Percentiles rank a stretch among this genome's conserved stretches.
These are phyloP conservation scores for Argya squamiceps DNA, from an alignment of 2,797 vertebrate species.

Conservation along the genomic window DNA sequence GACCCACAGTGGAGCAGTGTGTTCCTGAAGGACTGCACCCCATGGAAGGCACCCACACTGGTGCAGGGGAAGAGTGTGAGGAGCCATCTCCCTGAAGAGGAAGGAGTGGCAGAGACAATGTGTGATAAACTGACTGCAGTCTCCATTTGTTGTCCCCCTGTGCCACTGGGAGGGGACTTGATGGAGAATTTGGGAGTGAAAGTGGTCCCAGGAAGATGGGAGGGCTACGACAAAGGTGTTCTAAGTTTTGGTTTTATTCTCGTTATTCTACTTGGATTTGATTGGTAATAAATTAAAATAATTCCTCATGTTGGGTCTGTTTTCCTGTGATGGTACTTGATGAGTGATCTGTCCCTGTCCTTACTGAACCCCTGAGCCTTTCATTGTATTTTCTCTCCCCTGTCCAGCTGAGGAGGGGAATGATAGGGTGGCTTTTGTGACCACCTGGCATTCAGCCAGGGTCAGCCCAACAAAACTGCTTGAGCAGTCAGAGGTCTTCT, in stretches of 20 bases:
- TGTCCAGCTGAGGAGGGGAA: background rate
- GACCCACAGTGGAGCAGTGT: background rate
- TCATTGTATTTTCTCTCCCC: background rate
- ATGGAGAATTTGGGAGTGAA: background rate
- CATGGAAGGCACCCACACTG: background rate
- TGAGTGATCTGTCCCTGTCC: background rate
- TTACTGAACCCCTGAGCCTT: background rate
- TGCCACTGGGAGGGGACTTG: background rate
- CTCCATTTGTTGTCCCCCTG: background rate
- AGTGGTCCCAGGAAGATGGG: background rate
- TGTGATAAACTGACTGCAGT: no score
- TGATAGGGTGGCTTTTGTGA: background rate
- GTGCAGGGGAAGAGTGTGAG: background rate
- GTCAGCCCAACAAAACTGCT: background rate
- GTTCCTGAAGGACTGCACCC: background rate
- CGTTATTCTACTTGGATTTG: background rate
- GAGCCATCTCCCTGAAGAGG: background rate
- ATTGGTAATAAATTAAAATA: background rate
- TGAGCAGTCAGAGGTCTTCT: background rate
- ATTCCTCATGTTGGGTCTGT: background rate
- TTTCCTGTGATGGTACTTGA: background rate
- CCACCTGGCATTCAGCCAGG: background rate
- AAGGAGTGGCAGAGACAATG: background rate
- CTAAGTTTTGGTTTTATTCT: background rate
- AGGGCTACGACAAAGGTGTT: background rate